Base-by-base conservation (phyloP, 2,113 vertebrate genomes). In the Campylorhamphus procurvoides region DNA sequence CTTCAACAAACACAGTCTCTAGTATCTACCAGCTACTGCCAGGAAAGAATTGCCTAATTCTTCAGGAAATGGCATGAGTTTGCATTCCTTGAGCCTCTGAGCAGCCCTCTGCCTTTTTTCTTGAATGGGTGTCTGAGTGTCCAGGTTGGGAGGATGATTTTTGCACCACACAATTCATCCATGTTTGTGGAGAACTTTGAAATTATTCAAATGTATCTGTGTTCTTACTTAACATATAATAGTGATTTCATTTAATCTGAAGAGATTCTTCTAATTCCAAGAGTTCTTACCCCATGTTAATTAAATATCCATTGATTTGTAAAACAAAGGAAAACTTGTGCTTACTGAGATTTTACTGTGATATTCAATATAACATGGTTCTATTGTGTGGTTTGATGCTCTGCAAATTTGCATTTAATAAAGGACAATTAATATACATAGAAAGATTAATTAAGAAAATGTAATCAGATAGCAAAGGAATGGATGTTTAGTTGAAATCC, bases 251-350 rank as follows among this genome's bases (percentile, higher is more conserved):
- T 84, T 87, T 64, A 64, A 76, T 91, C 59, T 88, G 92, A 81
- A 88, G 63, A n/a, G 79, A 86, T 90, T 77, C 59, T 83, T 93
- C 82, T 64, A 56, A 55, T 58, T 77, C 14, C 52, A 84, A 68
- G 50, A 84, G 22, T 80, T 90, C 78, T 78, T 92, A 28, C 22
- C 7, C 29, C 33, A 5, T 83, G 22, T 87, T 95, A 93, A 95
- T 96, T 84, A 96, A 95, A 88, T 90, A 88, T 42, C 72, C 56
- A 74, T 88, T 92, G 93, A 94, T 91, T 93, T 77, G 35, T 81
- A 78, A 96, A 95, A 67, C 50, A 94, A 88, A 92, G 46, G 58
- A 85, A 85, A 88, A 90, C 29, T 96, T 1, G 7, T 44, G 59
- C 78, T 90, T 84, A 67, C 69, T 91, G 93, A 91, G 92, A 84